Base-by-base conservation (phyloP, 2,888 invertebrate species). In the Tachystola acroxantha region DNA sequence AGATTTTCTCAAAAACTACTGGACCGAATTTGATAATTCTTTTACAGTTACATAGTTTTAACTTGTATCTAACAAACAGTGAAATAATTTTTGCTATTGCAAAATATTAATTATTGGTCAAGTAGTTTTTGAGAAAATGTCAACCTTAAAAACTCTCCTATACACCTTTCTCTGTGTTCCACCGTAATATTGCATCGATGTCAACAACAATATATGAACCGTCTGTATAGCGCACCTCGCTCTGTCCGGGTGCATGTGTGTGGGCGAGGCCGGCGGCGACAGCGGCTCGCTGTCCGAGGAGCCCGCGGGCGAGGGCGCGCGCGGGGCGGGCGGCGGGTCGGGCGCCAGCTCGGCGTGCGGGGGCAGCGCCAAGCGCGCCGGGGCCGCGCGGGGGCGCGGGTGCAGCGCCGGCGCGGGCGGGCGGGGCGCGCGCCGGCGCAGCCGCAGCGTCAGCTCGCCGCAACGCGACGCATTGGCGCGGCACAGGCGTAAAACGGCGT, bases 241-340 rank as follows among this genome's bases (percentile, higher is more conserved):
- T 48, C 61, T 63, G 48, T 76, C 71, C 20, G 54, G 51, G 42
- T 57, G 69, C 52, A 57, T 58, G 4, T 57, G 72, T 38, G 69
- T 63, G 57, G 71, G 82, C 49, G 85, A 79, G 42, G 80, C 82
- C 47, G 84, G 82, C 53, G 79, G 81, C 25, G 82, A 82, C 48
- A 77, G 68, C 50, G 76, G 58, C 59, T 80, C 84, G 64, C 80
- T 80, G 44, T 72, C 80, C 53, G 37, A 34, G 43, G 43, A 40
- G 32, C 43, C 20, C 37, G 40, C 22, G 28, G 22, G 26, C 22
- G 28, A 33, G 25, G 26, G 33, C 14, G 14, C 29, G 40, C 26
- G 40, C 28, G 49, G 33, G 37, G 36, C 41, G 42, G 22, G 31
- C 34, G 31, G 24, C 37, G 12, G 24, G 27, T 39, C 31, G 39